These are phyloP conservation scores for Tridacna crocea DNA, from an alignment of 2,888 invertebrate species.

Conservation along the genomic window DNA sequence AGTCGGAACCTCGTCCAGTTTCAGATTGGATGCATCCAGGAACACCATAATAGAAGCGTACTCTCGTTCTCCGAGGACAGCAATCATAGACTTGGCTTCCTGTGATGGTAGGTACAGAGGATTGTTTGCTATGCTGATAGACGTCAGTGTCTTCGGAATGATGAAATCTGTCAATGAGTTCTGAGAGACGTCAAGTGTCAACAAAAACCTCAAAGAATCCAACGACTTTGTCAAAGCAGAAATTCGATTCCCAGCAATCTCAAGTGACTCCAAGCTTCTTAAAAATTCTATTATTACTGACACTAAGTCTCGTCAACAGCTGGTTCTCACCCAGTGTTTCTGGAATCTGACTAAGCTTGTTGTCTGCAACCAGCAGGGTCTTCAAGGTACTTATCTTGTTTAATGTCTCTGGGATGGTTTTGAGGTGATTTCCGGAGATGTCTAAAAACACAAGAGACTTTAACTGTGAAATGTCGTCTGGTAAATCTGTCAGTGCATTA, in stretches of 20 bases:
- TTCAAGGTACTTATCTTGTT: conserved; percentile 74
- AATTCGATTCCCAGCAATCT: conserved; percentile 72
- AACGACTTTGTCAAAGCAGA: conserved; percentile 76
- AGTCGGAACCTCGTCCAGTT: conserved; percentile 74
- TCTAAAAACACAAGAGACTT: conserved; percentile 74
- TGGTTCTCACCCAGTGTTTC: conserved; percentile 78
- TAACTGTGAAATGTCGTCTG: conserved; percentile 75
- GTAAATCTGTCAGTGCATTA: conserved; percentile 73
- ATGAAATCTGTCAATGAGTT: conserved; percentile 77
- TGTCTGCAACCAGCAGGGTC: conserved; percentile 69
- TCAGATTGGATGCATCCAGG: conserved; percentile 75
- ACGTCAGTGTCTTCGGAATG: conserved; percentile 74
- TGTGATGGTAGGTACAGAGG: conserved; percentile 72
- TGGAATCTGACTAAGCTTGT: conserved; percentile 77
- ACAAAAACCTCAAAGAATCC: conserved; percentile 74
- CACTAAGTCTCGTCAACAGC: conserved; percentile 72
- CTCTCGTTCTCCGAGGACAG: conserved; percentile 71
- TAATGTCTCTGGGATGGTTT: conserved; percentile 67
- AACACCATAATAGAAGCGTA: conserved; percentile 73
- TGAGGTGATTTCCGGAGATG: conserved; percentile 77
- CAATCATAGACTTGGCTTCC: conserved; percentile 71
- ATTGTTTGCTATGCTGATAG: conserved; percentile 75
- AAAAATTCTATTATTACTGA: conserved; percentile 72
- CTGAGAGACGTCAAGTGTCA: conserved; percentile 73
- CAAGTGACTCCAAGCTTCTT: conserved; percentile 68